Percentiles rank a stretch among this genome's conserved stretches.
Conservation (phyloP, 2,113 vertebrate genomes). For the Dryoscopus gambensis region DNA sequence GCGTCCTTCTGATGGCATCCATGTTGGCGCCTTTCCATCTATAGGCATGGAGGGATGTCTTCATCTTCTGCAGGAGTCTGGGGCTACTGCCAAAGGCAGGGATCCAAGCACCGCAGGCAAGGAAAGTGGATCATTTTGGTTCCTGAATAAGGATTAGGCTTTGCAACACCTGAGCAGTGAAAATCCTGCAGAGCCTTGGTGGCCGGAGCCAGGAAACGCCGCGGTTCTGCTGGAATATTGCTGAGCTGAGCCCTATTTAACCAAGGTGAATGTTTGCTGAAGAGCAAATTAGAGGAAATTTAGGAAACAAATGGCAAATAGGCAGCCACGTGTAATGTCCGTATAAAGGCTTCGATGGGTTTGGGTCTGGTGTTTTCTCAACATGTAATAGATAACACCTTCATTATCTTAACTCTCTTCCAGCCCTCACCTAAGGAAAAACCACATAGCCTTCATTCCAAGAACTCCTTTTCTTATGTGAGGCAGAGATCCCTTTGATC, state of each 20-base stretch:
- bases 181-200: constrained; percentile 56
- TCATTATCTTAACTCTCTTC: background rate
- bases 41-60: constrained; percentile 71
- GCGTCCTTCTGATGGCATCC: constrained; percentile 68
- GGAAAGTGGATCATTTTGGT: constrained; percentile 68
- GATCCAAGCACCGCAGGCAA: constrained; percentile 70
- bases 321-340: background rate
- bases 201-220: constrained; percentile 51
- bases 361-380: background rate
- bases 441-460: background rate
- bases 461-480: constrained; percentile 1
- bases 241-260: constrained; percentile 38
- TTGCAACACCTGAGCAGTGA: constrained; percentile 75
- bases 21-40: constrained; percentile 67
- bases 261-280: constrained; percentile 40
- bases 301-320: constrained; percentile 26
- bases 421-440: constrained; percentile 35
- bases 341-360: background rate
- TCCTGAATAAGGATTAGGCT: constrained; percentile 63
- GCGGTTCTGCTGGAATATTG: constrained; percentile 25
- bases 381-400: background rate
- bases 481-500: constrained; percentile 35
- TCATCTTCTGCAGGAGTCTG: constrained; percentile 74
- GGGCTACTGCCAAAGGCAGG: constrained; percentile 74
- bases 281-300: constrained; percentile 37